Conservation (phyloP, 2,888 invertebrate genomes). For the Platerodrilus igneus region DNA sequence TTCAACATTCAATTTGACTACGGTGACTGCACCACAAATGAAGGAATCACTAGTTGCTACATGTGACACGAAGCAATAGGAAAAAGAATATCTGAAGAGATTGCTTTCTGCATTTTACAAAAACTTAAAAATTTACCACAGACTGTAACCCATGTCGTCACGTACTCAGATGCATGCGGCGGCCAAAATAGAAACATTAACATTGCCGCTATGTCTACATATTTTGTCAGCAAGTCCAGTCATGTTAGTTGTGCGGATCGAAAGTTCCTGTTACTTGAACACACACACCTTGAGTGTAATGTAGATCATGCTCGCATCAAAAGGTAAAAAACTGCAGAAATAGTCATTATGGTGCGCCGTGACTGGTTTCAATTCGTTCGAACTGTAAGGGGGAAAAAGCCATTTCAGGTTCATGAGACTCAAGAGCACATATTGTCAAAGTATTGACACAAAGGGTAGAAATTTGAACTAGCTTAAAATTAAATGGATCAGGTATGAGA, state of each 20-base stretch:
- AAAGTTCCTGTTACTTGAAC: conserved; percentile 24
- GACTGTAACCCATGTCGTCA: conserved; percentile 16
- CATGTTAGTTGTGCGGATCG: conserved; percentile 19
- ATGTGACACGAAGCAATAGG: conserved; percentile 22
- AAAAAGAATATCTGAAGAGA: conserved; percentile 16
- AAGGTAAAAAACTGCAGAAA: conserved; percentile 21
- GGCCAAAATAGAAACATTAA: conserved; percentile 28
- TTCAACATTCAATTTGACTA: conserved; percentile 19
- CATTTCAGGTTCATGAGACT: conserved; percentile 16
- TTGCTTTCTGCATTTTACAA: conserved; percentile 22
- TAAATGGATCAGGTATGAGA: conserved; percentile 22
- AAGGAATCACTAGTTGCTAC: conserved; percentile 17
- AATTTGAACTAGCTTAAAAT: conserved; percentile 22
- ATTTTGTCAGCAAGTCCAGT: conserved; percentile 7
- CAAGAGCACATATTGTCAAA: conserved; percentile 9
- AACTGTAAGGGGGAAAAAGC: conserved; percentile 20
- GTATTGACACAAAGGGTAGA: conserved; percentile 11
- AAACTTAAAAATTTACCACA: conserved; percentile 19
- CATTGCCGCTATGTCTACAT: conserved; percentile 25
- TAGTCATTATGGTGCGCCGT: conserved; percentile 17
- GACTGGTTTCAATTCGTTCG: conserved; percentile 21
- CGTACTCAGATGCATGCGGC: conserved; percentile 27
- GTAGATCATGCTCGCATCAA: conserved; percentile 24
- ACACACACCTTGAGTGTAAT: conserved; percentile 28
- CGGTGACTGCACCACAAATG: conserved; percentile 13